phyloP scores from a whole-genome alignment of 2,888 invertebrate genomes.

The Eurois occulta region DNA sequence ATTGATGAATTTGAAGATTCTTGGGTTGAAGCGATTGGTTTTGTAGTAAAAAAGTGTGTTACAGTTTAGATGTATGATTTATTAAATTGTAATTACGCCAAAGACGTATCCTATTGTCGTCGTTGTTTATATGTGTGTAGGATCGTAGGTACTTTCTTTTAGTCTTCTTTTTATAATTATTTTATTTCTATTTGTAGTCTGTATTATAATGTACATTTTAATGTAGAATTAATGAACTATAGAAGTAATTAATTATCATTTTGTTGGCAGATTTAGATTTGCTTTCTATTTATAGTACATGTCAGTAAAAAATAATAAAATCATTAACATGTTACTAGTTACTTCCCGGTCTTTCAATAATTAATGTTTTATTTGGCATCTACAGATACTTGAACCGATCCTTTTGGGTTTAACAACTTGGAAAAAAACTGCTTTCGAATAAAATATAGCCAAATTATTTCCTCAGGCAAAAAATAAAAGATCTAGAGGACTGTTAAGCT shows the following conservation, averaged over 20 bases:
- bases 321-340: background rate
- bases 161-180: no score
- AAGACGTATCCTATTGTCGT: no score
- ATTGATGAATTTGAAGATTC: slow-evolving; percentile 46
- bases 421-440: background rate
- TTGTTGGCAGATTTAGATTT: background rate
- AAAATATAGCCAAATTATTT: slow-evolving; percentile 4
- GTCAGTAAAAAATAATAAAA: background rate
- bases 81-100: background rate
- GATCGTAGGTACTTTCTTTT: no score
- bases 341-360: background rate
- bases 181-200: no score
- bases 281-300: background rate
- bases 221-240: no score
- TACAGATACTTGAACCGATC: background rate
- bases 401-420: background rate
- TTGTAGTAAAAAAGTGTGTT: background rate
- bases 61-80: background rate
- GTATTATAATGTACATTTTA: no score
- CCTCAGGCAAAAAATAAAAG: slow-evolving; percentile 19
- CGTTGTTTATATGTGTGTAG: no score
- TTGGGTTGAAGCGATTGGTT: slow-evolving; percentile 3
- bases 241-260: no score
- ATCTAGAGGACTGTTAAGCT: slow-evolving; percentile 30
- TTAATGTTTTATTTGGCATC: background rate